Evolutionary conservation across 1,140 invertebrate genomes (phyloP).

Genomic region (Eriocheir sinensis): DNA sequence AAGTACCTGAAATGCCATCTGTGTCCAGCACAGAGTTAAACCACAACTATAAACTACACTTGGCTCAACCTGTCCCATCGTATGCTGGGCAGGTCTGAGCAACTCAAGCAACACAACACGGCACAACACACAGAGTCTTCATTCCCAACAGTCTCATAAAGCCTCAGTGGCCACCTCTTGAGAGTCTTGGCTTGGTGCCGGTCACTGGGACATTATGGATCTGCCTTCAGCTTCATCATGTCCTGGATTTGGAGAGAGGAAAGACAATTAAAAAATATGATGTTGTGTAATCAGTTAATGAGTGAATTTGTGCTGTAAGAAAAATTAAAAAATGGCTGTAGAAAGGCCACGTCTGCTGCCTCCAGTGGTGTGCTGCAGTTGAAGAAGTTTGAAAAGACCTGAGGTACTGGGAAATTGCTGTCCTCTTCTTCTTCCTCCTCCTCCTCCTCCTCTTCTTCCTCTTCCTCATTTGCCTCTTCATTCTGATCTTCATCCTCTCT

Average conservation of each 20-base stretch:
- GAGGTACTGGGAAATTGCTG: not conserved
- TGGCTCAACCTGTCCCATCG: not conserved
- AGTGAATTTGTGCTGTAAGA: not conserved
- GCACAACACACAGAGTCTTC: not conserved
- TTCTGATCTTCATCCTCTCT: not conserved
- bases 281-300: not conserved
- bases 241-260: not conserved
- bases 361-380: not conserved
- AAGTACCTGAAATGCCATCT: not conserved
- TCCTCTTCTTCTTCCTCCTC: not conserved
- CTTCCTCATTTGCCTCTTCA: not conserved
- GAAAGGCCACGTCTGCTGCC: not conserved
- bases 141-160: not conserved
- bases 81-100: not conserved
- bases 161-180: not conserved
- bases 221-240: not conserved
- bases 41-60: not conserved
- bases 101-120: conserved; percentile 8
- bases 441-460: not conserved
- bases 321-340: too few species aligned
- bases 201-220: not conserved
- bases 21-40: not conserved
- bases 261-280: not conserved
- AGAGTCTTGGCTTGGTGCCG: not conserved
- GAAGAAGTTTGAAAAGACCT: not conserved